Conservation (phyloP, 2,888 invertebrate genomes). For the Graphium colonna region DNA sequence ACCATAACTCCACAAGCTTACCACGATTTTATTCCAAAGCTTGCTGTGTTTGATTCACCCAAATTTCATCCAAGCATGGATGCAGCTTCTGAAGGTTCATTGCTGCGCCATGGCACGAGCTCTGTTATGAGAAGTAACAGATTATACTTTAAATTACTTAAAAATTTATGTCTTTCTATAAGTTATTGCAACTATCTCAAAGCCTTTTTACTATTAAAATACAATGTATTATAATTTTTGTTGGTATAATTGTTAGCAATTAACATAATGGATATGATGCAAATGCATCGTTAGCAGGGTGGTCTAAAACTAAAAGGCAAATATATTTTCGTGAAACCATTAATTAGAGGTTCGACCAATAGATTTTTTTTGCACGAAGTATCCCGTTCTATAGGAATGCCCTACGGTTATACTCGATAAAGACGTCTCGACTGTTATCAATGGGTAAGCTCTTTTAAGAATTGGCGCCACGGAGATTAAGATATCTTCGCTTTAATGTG, state of each 20-base stretch:
- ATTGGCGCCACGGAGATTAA: conserved; percentile 77
- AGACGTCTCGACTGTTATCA: conserved; percentile 66
- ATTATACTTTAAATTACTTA: no score
- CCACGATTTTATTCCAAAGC: no score
- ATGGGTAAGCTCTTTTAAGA: conserved; percentile 64
- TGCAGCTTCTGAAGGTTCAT: conserved; percentile 44
- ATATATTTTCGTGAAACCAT: conserved; percentile 44
- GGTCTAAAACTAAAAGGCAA: conserved; percentile 44
- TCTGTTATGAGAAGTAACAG: conserved; percentile 17
- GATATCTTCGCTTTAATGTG: conserved; percentile 71
- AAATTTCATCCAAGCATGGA: conserved; percentile 16
- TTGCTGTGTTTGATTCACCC: conserved; percentile 11
- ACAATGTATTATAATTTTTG: no score
- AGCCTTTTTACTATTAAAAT: no score
- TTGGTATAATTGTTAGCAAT: background rate
- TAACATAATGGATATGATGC: background rate
- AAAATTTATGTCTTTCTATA: conserved; percentile 1
- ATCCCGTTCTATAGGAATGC: conserved; percentile 53
- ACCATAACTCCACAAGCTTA: no score
- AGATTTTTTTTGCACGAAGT: conserved; percentile 68
- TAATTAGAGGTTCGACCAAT: conserved; percentile 47
- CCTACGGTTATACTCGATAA: conserved; percentile 62
- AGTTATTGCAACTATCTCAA: no score
- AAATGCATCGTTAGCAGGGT: conserved; percentile 38
- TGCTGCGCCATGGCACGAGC: conserved; percentile 36